phyloP scores from a whole-genome alignment of 2,888 invertebrate species.

The Eupithecia pulchellata region DNA sequence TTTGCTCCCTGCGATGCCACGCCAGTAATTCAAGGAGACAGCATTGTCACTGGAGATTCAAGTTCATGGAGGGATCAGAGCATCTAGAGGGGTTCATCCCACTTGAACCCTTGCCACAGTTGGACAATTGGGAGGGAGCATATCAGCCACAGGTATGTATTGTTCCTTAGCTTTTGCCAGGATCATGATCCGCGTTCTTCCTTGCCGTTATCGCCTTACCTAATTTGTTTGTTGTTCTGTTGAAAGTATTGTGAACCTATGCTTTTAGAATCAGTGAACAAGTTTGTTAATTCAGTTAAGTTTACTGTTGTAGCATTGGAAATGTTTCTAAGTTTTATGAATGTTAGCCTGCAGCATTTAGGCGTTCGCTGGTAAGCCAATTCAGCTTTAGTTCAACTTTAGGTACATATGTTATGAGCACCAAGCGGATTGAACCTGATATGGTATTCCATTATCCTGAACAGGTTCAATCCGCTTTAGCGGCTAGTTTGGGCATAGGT shows the following conservation, averaged over 20 bases:
- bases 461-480: background rate
- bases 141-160: conserved; percentile 70
- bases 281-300: too few relatives aligned
- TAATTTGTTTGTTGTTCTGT: background rate
- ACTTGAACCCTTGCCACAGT: conserved; percentile 78
- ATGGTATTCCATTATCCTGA: background rate
- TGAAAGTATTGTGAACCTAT: background rate
- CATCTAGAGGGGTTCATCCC: conserved; percentile 82
- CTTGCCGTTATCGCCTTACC: too few relatives aligned
- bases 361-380: background rate
- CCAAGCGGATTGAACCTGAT: too few relatives aligned
- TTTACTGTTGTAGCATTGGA: background rate
- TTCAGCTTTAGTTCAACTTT: background rate
- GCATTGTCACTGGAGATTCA: conserved; percentile 74
- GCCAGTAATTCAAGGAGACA: conserved; percentile 61
- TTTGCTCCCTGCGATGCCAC: conserved; percentile 75
- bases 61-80: conserved; percentile 78
- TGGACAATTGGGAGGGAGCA: conserved; percentile 78
- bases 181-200: background rate
- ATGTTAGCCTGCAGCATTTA: background rate
- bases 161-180: background rate
- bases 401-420: background rate
- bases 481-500: background rate
- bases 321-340: background rate
- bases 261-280: background rate